phyloP scores from a whole-genome alignment of 1,140 invertebrate species.

The Trichonephila clavipes region DNA sequence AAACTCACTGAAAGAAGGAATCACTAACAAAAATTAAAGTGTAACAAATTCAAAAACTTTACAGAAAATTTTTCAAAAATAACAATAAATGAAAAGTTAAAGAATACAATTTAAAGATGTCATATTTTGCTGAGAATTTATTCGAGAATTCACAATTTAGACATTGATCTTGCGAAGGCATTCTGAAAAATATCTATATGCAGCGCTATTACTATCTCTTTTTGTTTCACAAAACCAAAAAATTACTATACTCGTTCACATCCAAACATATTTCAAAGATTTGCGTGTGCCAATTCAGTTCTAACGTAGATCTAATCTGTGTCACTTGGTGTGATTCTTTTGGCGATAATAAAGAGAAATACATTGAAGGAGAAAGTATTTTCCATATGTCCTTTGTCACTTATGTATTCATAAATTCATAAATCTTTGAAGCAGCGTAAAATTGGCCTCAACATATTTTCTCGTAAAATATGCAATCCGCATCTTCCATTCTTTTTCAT shows the following conservation, averaged over 20 bases:
- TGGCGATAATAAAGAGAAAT: background rate
- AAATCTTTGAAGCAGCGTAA: slow-evolving; percentile 19
- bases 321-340: background rate
- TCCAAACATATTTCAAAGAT: background rate
- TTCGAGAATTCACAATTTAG: no score
- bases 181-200: background rate
- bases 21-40: no score
- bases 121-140: no score
- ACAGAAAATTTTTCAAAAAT: no score
- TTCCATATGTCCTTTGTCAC: background rate
- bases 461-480: background rate
- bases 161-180: background rate
- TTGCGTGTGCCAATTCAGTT: background rate
- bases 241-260: background rate
- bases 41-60: no score
- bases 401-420: slow-evolving; percentile 30
- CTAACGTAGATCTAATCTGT: background rate
- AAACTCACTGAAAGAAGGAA: no score
- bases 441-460: slow-evolving; percentile 20
- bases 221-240: background rate
- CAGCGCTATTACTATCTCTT: background rate
- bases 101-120: no score
- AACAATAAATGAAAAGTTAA: no score
- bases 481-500: background rate
- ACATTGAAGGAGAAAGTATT: background rate